phyloP scores from a whole-genome alignment of 2,888 invertebrate genomes.

The Heliconius sara region DNA sequence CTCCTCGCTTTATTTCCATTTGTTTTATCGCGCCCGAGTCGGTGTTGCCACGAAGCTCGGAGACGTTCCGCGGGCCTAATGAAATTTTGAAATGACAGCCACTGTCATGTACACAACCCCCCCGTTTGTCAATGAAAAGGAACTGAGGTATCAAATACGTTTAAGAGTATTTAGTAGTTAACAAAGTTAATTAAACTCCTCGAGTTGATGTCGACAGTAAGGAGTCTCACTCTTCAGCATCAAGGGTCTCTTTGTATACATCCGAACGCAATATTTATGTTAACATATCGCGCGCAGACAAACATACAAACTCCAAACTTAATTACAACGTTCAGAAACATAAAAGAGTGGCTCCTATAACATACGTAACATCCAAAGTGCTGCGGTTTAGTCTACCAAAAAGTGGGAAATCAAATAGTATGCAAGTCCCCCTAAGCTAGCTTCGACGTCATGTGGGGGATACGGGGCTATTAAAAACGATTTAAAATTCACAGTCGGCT shows the following conservation, averaged over 20 bases:
- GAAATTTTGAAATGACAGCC: slow-evolving; percentile 80
- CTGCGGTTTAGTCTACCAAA: slow-evolving; percentile 38
- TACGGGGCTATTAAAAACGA: slow-evolving; percentile 74
- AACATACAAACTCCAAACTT: slow-evolving; percentile 69
- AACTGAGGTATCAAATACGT: slow-evolving; percentile 80
- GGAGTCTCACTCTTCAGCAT: slow-evolving; percentile 66
- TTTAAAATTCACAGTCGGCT: slow-evolving; percentile 83
- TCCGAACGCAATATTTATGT: slow-evolving; percentile 76
- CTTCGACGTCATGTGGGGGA: slow-evolving; percentile 64
- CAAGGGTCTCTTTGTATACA: slow-evolving; percentile 80
- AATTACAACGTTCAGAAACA: slow-evolving; percentile 66
- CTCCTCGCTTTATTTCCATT: slow-evolving; percentile 70
- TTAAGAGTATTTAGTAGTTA: slow-evolving; percentile 84
- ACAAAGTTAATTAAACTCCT: slow-evolving; percentile 83
- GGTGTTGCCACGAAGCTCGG: slow-evolving; percentile 76
- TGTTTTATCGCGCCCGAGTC: slow-evolving; percentile 81
- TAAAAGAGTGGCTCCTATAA: slow-evolving; percentile 50
- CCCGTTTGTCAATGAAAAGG: slow-evolving; percentile 77
- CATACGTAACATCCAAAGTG: slow-evolving; percentile 31
- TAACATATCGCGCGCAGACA: slow-evolving; percentile 76
- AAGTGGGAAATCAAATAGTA: slow-evolving; percentile 64
- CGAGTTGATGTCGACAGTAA: slow-evolving; percentile 76
- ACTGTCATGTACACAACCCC: slow-evolving; percentile 75
- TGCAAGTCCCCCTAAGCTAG: slow-evolving; percentile 54
- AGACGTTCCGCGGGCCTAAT: slow-evolving; percentile 64